These are phyloP conservation scores for Lacerta bilineata DNA, from an alignment of 2,797 vertebrate species.

Conservation along the genomic window DNA sequence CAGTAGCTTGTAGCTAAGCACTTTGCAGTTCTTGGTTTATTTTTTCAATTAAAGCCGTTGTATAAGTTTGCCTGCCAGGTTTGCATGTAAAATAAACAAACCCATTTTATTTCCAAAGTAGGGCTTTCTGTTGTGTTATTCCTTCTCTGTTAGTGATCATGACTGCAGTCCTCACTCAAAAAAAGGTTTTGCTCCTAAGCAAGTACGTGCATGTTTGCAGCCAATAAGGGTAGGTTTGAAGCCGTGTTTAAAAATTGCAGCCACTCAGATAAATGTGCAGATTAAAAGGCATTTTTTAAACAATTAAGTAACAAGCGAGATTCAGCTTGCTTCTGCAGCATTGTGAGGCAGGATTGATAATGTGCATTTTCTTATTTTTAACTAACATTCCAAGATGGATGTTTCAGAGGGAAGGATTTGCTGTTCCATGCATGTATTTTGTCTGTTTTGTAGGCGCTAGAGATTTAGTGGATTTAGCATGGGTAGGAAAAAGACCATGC, in stretches of 20 bases:
- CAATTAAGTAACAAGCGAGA: not conserved
- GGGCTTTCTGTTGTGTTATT: not conserved
- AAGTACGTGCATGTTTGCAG: not conserved
- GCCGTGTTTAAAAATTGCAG: not conserved
- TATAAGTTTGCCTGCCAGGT: not conserved
- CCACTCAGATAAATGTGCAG: not conserved
- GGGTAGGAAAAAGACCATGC: not conserved
- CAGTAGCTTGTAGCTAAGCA: no score
- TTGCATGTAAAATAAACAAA: not conserved
- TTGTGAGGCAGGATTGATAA: not conserved
- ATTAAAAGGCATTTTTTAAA: not conserved
- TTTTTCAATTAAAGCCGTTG: not conserved
- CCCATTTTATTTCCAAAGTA: conserved; percentile 8
- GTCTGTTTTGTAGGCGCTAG: not conserved
- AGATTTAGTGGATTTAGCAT: not conserved
- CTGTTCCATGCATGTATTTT: not conserved
- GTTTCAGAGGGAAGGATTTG: not conserved
- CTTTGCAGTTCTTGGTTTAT: not conserved
- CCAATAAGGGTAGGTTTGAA: not conserved
- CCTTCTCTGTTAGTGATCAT: not conserved
- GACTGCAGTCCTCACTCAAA: not conserved
- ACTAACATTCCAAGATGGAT: not conserved
- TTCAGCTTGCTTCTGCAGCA: not conserved
- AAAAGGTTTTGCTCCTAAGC: not conserved
- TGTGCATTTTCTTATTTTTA: not conserved